These are phyloP conservation scores for Myotis vivesi DNA, from an alignment of 2,797 vertebrate genomes.

Conservation along the genomic window DNA sequence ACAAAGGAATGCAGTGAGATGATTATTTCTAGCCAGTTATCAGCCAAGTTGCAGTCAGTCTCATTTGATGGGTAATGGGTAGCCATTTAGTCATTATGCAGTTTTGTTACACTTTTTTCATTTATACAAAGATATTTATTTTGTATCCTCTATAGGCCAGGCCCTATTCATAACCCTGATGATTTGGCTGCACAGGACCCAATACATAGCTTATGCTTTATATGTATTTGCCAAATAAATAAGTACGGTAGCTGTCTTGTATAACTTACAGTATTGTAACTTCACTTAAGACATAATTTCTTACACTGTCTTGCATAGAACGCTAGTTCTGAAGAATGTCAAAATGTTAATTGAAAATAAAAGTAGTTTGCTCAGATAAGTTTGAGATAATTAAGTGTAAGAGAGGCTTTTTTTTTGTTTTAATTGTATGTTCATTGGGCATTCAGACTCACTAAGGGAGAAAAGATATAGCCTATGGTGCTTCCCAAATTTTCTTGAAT, in stretches of 20 bases:
- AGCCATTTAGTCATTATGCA: neutral
- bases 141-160: neutral
- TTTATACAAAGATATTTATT: neutral
- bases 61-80: neutral
- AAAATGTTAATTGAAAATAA: conserved; percentile 36
- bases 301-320: neutral
- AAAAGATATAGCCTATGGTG: neutral
- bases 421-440: neutral
- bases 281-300: neutral
- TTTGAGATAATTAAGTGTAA: neutral
- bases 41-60: neutral
- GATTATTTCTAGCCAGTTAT: neutral
- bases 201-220: neutral
- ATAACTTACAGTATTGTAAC: neutral
- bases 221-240: neutral
- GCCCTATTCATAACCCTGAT: neutral
- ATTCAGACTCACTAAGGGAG: neutral
- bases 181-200: neutral
- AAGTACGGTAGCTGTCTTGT: neutral
- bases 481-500: neutral
- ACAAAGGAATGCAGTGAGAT: neutral
- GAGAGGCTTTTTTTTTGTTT: neutral
- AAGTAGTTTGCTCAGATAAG: neutral
- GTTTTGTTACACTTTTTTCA: neutral
- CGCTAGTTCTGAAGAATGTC: neutral